Percentiles rank a stretch among this genome's conserved stretches.
Conservation (phyloP, 2,113 vertebrate genomes). For the Rostratula benghalensis region DNA sequence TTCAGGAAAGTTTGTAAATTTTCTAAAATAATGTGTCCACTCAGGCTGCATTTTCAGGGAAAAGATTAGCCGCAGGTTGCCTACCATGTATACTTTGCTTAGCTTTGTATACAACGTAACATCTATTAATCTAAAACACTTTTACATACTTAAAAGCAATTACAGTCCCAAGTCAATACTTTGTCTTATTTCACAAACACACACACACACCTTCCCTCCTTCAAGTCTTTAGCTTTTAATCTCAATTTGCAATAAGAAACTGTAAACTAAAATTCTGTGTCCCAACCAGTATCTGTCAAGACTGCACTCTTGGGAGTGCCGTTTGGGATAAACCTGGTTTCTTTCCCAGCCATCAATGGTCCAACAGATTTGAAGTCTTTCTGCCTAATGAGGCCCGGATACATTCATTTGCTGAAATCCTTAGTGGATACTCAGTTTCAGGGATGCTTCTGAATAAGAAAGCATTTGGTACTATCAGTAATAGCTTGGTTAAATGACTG, state of each 20-base stretch:
- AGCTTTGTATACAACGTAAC: neutral
- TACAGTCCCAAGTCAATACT: neutral
- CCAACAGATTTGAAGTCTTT: neutral
- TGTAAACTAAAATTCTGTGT: neutral
- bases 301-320: neutral
- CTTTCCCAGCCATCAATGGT: neutral
- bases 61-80: neutral
- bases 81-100: neutral
- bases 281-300: neutral
- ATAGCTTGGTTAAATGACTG: neutral
- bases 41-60: neutral
- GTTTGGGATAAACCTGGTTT: neutral
- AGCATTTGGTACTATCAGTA: neutral
- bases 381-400: neutral
- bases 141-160: neutral
- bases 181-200: neutral
- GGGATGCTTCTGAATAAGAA: neutral
- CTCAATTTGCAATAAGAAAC: neutral
- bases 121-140: neutral
- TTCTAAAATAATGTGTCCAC: neutral
- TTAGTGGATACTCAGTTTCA: neutral
- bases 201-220: no score
- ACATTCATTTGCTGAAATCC: neutral
- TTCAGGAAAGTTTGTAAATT: neutral
- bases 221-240: neutral